Percentiles rank a stretch among this genome's conserved stretches.
These are phyloP conservation scores for Matsumyia berberina DNA, from an alignment of 2,888 invertebrate species.

Conservation along the genomic window DNA sequence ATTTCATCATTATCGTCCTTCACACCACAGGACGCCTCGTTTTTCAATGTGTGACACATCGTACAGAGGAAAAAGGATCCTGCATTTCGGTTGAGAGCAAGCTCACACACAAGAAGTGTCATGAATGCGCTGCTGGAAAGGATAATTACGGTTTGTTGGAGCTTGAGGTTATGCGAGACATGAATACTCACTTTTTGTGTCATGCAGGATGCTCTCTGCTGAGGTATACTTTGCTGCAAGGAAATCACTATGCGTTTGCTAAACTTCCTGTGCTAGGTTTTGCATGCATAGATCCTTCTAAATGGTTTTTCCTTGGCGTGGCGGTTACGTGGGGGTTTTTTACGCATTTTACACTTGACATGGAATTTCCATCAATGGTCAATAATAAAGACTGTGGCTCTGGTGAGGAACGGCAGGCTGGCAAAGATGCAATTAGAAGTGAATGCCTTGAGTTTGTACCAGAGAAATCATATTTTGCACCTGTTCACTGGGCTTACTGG, in stretches of 20 bases:
- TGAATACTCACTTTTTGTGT: constrained; percentile 36
- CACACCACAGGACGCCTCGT: constrained; percentile 27
- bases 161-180: constrained; percentile 24
- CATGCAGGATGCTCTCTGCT: constrained; percentile 19
- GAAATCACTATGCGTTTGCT: constrained; percentile 14
- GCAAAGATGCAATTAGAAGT: constrained; percentile 17
- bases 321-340: background rate
- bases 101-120: background rate
- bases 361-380: constrained; percentile 29
- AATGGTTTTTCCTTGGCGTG: constrained; percentile 15
- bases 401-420: background rate
- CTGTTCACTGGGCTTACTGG: background rate
- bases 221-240: constrained; percentile 18
- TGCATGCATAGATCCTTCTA: constrained; percentile 25
- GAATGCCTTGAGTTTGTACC: too few relatives aligned
- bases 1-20: constrained; percentile 16
- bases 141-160: constrained; percentile 24
- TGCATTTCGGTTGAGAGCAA: background rate
- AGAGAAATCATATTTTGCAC: constrained; percentile 4
- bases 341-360: constrained; percentile 3
- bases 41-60: constrained; percentile 6
- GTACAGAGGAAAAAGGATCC: background rate
- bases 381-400: background rate
- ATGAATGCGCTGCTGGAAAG: background rate
- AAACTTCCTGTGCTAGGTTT: constrained; percentile 16